phyloP scores from a whole-genome alignment of 1,140 invertebrate species.

The Samia ricini region DNA sequence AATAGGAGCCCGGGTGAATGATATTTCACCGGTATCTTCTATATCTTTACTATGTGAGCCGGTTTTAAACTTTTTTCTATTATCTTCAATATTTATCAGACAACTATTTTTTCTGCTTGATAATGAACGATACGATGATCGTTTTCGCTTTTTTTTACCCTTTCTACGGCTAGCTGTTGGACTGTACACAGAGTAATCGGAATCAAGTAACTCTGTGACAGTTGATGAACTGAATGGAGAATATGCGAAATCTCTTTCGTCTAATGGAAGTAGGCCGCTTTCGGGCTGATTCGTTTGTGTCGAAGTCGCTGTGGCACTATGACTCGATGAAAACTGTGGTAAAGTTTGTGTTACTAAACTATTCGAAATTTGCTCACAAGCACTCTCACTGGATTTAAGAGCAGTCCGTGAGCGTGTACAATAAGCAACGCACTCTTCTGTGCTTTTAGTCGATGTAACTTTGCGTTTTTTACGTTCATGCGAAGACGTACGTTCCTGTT shows the following conservation, averaged over 20 bases:
- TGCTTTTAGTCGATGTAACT: constrained; percentile 38
- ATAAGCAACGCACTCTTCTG: constrained; percentile 65
- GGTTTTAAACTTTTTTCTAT: constrained; percentile 64
- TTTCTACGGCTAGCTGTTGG: constrained; percentile 61
- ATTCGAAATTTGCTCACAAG: constrained; percentile 54
- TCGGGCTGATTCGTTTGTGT: constrained; percentile 46
- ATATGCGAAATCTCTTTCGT: constrained; percentile 74
- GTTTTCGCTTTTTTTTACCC: constrained; percentile 64
- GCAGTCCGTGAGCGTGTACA: constrained; percentile 73
- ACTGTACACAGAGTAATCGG: constrained; percentile 74
- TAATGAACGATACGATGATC: constrained; percentile 61
- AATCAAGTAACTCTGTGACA: constrained; percentile 70
- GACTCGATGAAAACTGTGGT: constrained; percentile 33
- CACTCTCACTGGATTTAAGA: constrained; percentile 66
- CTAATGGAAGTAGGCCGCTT: constrained; percentile 68
- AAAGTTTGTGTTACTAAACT: constrained; percentile 43
- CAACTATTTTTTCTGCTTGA: constrained; percentile 59
- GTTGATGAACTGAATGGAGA: constrained; percentile 76
- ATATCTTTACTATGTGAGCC: constrained; percentile 51
- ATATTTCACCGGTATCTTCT: constrained; percentile 21
- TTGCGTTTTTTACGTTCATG: constrained; percentile 68
- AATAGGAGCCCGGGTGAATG: constrained; percentile 23
- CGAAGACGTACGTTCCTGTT: constrained; percentile 59
- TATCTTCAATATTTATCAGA: constrained; percentile 54
- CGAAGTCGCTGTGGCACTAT: constrained; percentile 40